A percentile compares a stretch with the other conserved stretches of the same genome.
phyloP scores from a whole-genome alignment of 1,140 invertebrate species.

The Dryas iulia region DNA sequence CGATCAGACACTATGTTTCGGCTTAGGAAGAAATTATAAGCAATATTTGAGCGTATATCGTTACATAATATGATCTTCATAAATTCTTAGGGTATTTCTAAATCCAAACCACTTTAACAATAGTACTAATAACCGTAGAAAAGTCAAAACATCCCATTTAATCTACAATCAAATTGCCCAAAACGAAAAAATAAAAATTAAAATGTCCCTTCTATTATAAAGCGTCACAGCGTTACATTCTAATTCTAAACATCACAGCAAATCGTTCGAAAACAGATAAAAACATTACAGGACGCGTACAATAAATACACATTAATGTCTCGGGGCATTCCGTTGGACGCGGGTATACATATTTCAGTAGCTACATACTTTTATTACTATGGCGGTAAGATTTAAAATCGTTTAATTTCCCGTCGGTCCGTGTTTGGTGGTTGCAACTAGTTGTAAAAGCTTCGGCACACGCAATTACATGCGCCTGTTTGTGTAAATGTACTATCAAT shows the following conservation, averaged over 20 bases:
- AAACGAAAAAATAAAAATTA: not conserved
- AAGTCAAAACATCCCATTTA: not conserved
- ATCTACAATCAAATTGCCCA: not conserved
- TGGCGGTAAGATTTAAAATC: constrained; percentile 12
- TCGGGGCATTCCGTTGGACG: constrained; percentile 71
- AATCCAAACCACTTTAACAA: not conserved
- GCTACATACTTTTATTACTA: constrained; percentile 12
- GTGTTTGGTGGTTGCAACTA: constrained; percentile 69
- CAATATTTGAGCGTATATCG: too few relatives aligned
- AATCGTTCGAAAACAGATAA: constrained; percentile 66
- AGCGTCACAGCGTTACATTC: constrained; percentile 7
- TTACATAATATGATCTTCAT: not conserved
- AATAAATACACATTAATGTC: constrained; percentile 80
- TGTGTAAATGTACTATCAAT: constrained; percentile 69
- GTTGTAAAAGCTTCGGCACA: constrained; percentile 75
- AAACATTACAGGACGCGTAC: constrained; percentile 76
- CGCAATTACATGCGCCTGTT: constrained; percentile 75
- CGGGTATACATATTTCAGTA: constrained; percentile 9
- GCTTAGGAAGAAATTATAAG: too few relatives aligned
- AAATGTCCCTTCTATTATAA: not conserved
- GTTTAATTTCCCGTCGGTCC: constrained; percentile 45
- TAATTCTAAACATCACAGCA: constrained; percentile 42
- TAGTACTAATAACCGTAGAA: not conserved
- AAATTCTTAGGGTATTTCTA: not conserved
- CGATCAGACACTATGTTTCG: too few relatives aligned